Conservation (phyloP, 2,797 vertebrate species). For the Limosa lapponica region DNA sequence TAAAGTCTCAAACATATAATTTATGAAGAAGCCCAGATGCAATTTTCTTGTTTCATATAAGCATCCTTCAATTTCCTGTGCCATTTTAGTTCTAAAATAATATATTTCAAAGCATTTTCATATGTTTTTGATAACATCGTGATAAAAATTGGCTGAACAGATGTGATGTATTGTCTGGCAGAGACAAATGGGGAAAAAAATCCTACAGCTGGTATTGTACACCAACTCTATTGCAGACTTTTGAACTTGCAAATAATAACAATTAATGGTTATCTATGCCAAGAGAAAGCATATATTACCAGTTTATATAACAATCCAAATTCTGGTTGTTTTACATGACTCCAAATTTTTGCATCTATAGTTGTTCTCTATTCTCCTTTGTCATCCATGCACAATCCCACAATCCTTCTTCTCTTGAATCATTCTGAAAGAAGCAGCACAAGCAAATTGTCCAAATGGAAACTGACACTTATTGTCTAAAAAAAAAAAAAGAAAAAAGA, state of each 20-base stretch:
- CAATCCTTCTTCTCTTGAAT: not conserved
- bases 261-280: not conserved
- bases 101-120: constrained; percentile 10
- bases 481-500: not conserved
- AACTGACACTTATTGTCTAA: not conserved
- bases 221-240: not conserved
- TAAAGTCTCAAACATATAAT: not conserved
- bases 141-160: not conserved
- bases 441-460: not conserved
- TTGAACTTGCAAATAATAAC: not conserved
- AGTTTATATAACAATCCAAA: not conserved
- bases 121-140: not conserved
- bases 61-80: not conserved
- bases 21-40: not conserved
- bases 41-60: constrained; percentile 7
- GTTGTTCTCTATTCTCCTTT: not conserved
- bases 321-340: not conserved
- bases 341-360: not conserved
- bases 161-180: not conserved
- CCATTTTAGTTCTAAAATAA: not conserved
- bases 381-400: not conserved
- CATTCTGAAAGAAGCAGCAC: not conserved
- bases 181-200: not conserved
- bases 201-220: not conserved
- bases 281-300: not conserved